phyloP scores from a whole-genome alignment of 2,888 invertebrate species.

The Sthenelais limicola region DNA sequence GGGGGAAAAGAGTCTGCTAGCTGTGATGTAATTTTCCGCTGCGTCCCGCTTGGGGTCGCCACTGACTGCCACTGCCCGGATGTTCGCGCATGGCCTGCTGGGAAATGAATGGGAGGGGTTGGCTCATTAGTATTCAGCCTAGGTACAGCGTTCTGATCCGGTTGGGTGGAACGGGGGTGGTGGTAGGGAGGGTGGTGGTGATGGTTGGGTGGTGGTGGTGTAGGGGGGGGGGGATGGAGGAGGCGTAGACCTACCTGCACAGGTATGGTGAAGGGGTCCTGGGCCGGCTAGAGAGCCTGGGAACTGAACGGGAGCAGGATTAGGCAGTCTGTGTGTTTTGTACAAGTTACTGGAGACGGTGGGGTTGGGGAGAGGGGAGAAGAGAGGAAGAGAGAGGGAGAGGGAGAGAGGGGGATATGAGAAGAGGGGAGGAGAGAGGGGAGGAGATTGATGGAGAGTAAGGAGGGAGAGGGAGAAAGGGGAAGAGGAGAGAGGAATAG shows the following conservation, averaged over 20 bases:
- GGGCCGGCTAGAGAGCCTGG: too few species aligned
- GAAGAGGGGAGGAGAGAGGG: too few species aligned
- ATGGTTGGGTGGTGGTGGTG: not conserved
- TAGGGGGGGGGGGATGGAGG: not conserved
- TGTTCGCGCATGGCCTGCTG: conserved; percentile 35
- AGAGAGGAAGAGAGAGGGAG: not conserved
- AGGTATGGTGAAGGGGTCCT: too few species aligned
- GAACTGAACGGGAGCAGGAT: too few species aligned
- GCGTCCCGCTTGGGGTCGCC: conserved; percentile 12
- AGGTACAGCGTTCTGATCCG: not conserved
- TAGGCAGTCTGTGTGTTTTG: too few species aligned
- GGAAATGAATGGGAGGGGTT: conserved; percentile 17
- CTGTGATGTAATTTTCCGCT: too few species aligned
- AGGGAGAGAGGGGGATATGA: too few species aligned
- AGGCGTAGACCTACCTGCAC: conserved; percentile 1
- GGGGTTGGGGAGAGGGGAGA: not conserved
- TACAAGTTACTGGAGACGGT: too few species aligned
- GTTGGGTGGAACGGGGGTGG: conserved; percentile 3
- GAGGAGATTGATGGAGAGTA: too few species aligned
- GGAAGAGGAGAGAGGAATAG: too few species aligned
- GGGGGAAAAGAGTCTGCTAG: too few species aligned
- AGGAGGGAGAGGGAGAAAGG: too few species aligned
- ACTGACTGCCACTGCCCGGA: conserved; percentile 1
- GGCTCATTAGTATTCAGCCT: conserved; percentile 17
- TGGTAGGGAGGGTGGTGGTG: not conserved